A percentile compares a stretch with the other conserved stretches of the same genome.
phyloP scores from a whole-genome alignment of 2,888 invertebrate species.

The Endotricha flammealis region DNA sequence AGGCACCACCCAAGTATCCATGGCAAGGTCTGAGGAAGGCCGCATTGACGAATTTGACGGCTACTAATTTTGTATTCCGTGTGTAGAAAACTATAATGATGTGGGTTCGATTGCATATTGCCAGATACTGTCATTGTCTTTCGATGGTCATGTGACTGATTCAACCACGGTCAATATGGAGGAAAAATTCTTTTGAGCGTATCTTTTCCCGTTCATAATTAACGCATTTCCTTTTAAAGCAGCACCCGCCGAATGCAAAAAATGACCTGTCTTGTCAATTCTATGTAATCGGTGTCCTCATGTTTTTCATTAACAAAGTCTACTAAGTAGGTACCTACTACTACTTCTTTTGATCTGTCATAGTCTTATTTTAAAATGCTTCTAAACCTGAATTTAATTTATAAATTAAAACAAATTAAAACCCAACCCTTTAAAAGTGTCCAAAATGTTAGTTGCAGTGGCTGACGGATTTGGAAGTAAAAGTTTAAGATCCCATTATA shows the following conservation, averaged over 20 bases:
- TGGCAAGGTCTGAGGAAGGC: conserved; percentile 39
- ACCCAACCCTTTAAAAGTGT: no score
- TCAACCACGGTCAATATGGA: conserved; percentile 21
- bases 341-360: no score
- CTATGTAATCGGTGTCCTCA: no score
- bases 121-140: conserved; percentile 12
- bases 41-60: conserved; percentile 34
- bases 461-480: no score
- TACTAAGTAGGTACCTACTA: no score
- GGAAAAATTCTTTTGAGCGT: conserved; percentile 20
- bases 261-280: not conserved
- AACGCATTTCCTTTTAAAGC: conserved; percentile 8
- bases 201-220: conserved; percentile 15
- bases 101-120: conserved; percentile 8
- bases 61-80: conserved; percentile 40
- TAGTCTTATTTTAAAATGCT: no score
- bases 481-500: no score
- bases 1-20: conserved; percentile 29
- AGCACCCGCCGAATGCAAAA: conserved; percentile 5
- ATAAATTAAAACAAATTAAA: no score
- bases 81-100: conserved; percentile 20
- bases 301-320: no score
- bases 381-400: no score
- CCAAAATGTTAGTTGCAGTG: no score
- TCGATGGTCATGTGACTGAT: conserved; percentile 17